A percentile compares a stretch with the other conserved stretches of the same genome.
Evolutionary conservation across 2,888 invertebrate species (phyloP).

Genomic region (Philonicus albiceps): DNA sequence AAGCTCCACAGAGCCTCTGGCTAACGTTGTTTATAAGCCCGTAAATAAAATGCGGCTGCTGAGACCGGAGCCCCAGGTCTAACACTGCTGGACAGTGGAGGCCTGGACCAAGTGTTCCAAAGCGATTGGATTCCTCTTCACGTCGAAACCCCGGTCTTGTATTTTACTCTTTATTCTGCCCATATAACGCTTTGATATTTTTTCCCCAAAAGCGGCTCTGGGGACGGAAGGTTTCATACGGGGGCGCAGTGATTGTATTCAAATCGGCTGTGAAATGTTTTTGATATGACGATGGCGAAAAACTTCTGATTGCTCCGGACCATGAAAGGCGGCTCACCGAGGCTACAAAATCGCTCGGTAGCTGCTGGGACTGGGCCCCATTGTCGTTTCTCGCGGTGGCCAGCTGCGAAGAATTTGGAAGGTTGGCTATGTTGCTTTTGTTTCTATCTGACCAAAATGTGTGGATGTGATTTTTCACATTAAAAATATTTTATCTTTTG

Average conservation of each 20-base stretch:
- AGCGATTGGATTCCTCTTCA: slow-evolving; percentile 10
- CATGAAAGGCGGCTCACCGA: background rate
- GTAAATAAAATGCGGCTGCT: background rate
- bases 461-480: background rate
- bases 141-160: background rate
- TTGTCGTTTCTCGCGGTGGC: background rate
- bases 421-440: background rate
- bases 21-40: background rate
- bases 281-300: slow-evolving; percentile 4
- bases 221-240: background rate
- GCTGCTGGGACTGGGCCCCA: background rate
- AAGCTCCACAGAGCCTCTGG: background rate
- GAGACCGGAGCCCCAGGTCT: background rate
- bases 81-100: slow-evolving; percentile 1
- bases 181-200: background rate
- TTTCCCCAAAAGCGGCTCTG: background rate
- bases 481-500: background rate
- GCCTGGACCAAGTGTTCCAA: background rate
- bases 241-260: slow-evolving; percentile 23
- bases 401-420: background rate
- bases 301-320: background rate
- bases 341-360: background rate
- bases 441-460: background rate
- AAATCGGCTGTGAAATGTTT: slow-evolving; percentile 20
- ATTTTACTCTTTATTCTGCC: background rate